These are phyloP conservation scores for Drosophila setosimentum DNA, from an alignment of 2,888 invertebrate genomes.

Conservation along the genomic window DNA sequence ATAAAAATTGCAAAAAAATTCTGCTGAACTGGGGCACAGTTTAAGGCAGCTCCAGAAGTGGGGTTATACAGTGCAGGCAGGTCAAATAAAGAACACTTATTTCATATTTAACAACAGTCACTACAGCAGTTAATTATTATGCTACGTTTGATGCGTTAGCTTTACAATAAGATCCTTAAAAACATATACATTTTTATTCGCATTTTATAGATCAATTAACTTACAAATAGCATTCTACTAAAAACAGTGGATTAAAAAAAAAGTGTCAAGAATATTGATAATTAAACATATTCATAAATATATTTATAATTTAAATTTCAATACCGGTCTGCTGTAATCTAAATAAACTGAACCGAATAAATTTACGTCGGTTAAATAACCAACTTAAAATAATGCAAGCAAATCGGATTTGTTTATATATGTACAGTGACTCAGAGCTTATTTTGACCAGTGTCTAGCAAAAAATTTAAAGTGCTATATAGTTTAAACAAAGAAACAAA, in stretches of 20 bases:
- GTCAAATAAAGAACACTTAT: conserved; percentile 2
- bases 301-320: not conserved
- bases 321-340: conserved; percentile 9
- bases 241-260: not conserved
- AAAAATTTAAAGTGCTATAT: too few species aligned
- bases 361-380: conserved; percentile 31
- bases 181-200: not conserved
- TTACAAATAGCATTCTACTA: not conserved
- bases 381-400: conserved; percentile 23
- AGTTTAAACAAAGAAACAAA: too few species aligned
- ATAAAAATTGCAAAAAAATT: conserved; percentile 31
- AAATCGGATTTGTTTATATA: conserved; percentile 26
- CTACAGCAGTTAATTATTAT: not conserved
- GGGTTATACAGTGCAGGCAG: not conserved
- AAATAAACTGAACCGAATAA: conserved; percentile 16
- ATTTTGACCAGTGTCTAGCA: too few species aligned
- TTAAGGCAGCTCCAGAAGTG: not conserved
- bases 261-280: not conserved
- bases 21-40: not conserved
- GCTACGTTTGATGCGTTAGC: not conserved
- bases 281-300: not conserved
- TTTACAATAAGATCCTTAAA: not conserved
- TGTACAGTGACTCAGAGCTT: too few species aligned
- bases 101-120: not conserved
- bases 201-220: not conserved